These are phyloP conservation scores for Solenodon paradoxus DNA, from an alignment of 2,113 vertebrate species.

Conservation along the genomic window DNA sequence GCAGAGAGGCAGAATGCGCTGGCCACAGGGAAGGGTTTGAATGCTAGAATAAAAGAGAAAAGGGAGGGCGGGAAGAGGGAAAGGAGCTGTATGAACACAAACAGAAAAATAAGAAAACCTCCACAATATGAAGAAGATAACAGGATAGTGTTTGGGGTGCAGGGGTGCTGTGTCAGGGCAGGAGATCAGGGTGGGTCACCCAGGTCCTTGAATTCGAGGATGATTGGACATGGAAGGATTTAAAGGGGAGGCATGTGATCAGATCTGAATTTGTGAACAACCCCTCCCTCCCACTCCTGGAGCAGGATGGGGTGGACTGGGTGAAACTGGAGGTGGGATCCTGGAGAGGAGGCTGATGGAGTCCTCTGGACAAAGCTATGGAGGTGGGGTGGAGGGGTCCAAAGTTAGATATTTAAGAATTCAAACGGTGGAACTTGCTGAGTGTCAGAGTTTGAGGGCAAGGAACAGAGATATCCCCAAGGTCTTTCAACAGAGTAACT, in stretches of 20 bases:
- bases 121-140: neutral
- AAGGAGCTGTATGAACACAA: neutral
- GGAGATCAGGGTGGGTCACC: neutral
- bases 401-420: neutral
- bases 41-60: neutral
- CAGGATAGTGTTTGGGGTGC: neutral
- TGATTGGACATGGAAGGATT: neutral
- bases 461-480: neutral
- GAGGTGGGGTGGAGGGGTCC: neutral
- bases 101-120: neutral
- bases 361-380: neutral
- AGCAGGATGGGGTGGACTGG: neutral
- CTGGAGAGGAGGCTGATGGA: neutral
- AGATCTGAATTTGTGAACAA: neutral
- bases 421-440: neutral
- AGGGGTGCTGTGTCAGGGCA: fast-evolving
- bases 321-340: neutral
- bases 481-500: neutral
- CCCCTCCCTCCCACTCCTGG: neutral
- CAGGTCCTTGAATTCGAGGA: too few relatives aligned
- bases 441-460: neutral
- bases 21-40: neutral
- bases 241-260: neutral
- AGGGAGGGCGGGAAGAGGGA: neutral
- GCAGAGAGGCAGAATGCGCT: neutral